Evolutionary conservation across 1,140 invertebrate species (phyloP).

Genomic region (Meloidogyne chitwoodi): DNA sequence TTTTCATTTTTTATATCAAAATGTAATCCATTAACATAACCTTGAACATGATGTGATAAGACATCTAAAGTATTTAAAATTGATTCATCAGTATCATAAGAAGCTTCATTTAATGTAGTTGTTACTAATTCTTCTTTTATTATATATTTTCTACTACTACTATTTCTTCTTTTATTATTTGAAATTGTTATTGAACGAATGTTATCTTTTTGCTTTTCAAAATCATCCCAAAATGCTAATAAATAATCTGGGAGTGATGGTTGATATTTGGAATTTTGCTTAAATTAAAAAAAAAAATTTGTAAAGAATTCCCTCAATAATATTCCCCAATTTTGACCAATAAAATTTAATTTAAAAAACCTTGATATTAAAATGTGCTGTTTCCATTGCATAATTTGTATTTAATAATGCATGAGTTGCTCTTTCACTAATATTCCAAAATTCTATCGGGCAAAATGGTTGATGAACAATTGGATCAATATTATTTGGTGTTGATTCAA

Average conservation of each 20-base stretch:
- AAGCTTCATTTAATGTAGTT: neutral
- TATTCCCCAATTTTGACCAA: neutral
- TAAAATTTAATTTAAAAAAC: neutral
- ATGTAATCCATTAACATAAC: neutral
- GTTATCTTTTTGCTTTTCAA: neutral
- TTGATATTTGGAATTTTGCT: neutral
- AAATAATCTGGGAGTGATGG: neutral
- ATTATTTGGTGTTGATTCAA: neutral
- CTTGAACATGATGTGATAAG: neutral
- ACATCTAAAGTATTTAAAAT: neutral
- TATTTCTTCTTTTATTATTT: neutral
- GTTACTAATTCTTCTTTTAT: neutral
- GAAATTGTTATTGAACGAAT: neutral
- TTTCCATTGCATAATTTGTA: neutral
- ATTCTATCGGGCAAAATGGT: neutral
- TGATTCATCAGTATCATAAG: neutral
- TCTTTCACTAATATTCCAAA: conserved; percentile 4
- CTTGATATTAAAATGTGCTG: neutral
- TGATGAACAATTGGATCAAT: neutral
- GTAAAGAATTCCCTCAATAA: too few relatives aligned
- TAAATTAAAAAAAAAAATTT: neutral
- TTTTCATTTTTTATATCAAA: neutral
- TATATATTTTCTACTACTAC: neutral
- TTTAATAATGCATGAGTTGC: neutral
- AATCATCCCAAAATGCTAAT: neutral